Conservation (phyloP, 2,113 vertebrate genomes). For the Odobenus rosmarus region DNA sequence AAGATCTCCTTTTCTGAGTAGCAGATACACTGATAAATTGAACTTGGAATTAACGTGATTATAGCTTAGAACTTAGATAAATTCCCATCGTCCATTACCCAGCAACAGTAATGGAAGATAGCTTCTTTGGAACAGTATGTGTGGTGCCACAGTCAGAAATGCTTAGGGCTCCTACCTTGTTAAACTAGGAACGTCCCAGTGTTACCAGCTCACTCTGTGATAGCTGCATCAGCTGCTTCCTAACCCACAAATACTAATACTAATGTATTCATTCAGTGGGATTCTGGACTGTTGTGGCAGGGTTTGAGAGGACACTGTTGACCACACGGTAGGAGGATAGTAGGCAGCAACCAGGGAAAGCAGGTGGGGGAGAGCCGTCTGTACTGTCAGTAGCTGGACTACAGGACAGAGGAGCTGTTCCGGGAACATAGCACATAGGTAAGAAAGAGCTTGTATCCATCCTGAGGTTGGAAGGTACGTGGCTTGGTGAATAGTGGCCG, state of each 20-base stretch:
- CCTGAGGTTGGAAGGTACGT: background rate
- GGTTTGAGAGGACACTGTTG: background rate
- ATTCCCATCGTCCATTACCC: fast-evolving
- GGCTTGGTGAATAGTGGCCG: background rate
- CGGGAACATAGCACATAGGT: background rate
- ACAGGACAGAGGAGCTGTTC: fast-evolving
- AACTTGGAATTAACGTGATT: background rate
- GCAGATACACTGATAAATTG: background rate
- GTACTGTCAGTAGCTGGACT: fast-evolving
- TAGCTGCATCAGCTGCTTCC: fast-evolving
- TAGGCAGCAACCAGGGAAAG: background rate
- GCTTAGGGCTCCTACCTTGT: no score
- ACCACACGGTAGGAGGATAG: fast-evolving
- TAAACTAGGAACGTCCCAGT: fast-evolving
- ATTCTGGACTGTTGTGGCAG: fast-evolving
- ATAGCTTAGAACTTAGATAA: background rate
- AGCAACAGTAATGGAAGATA: fast-evolving
- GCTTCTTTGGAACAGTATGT: fast-evolving
- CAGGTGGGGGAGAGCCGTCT: fast-evolving
- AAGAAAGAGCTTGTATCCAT: background rate
- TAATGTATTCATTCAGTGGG: fast-evolving
- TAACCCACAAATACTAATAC: fast-evolving
- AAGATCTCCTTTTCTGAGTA: background rate
- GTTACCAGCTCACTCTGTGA: fast-evolving
- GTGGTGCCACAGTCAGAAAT: fast-evolving